Percentiles rank a stretch among this genome's conserved stretches.
These are phyloP conservation scores for Danionella cerebrum DNA, from an alignment of 2,113 vertebrate species.

Conservation along the genomic window DNA sequence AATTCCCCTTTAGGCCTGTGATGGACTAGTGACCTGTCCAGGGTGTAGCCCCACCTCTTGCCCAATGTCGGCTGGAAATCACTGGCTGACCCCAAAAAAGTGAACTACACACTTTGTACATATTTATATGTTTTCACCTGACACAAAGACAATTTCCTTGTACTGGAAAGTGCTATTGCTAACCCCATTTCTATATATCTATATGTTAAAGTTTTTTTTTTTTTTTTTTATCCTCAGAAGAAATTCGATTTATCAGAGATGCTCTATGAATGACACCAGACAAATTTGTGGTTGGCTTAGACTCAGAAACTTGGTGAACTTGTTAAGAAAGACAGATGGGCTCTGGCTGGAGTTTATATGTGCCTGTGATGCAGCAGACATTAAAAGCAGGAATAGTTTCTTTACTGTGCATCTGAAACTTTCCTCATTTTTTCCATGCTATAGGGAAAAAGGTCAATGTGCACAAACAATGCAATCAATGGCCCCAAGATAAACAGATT, in stretches of 20 bases:
- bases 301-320: neutral
- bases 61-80: too few relatives aligned
- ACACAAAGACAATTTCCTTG: too few relatives aligned
- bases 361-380: neutral
- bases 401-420: neutral
- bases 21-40: too few relatives aligned
- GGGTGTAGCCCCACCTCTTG: too few relatives aligned
- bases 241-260: neutral
- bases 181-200: neutral
- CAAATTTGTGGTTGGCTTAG: neutral
- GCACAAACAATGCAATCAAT: too few relatives aligned
- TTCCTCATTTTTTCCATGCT: neutral
- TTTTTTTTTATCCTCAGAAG: neutral
- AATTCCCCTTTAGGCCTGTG: too few relatives aligned
- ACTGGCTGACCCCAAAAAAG: too few relatives aligned
- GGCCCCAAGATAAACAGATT: too few relatives aligned
- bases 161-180: too few relatives aligned
- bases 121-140: too few relatives aligned
- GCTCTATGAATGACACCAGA: neutral
- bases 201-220: neutral
- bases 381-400: neutral
- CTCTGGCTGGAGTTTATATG: neutral
- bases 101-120: too few relatives aligned
- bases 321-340: conserved; percentile 7
- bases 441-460: neutral